A percentile compares a stretch with the other conserved stretches of the same genome.
These are phyloP conservation scores for Luperina testacea DNA, from an alignment of 2,888 invertebrate species.

Conservation along the genomic window DNA sequence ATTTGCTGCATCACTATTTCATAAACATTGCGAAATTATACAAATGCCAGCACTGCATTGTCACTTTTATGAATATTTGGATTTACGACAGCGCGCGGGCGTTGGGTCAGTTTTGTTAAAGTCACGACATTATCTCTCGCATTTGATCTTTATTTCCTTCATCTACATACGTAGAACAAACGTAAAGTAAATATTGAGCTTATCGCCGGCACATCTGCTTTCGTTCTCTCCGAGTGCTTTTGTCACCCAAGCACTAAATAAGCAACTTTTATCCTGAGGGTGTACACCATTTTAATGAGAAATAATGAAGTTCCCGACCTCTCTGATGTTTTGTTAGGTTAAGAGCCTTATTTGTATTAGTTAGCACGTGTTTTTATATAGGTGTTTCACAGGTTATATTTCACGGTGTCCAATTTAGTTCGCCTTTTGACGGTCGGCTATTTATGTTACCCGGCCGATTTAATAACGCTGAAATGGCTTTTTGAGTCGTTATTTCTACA, in stretches of 20 bases:
- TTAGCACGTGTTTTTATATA: conserved; percentile 84
- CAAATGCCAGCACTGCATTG: conserved; percentile 64
- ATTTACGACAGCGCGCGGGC: conserved; percentile 59
- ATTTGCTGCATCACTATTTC: conserved; percentile 51
- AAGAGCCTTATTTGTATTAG: conserved; percentile 88
- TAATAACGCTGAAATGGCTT: conserved; percentile 43
- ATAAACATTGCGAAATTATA: conserved; percentile 65
- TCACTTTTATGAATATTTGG: conserved; percentile 68
- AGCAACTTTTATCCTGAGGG: conserved; percentile 85
- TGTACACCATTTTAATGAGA: conserved; percentile 85
- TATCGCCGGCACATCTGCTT: conserved; percentile 73
- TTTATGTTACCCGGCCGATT: conserved; percentile 53
- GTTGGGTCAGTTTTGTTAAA: conserved; percentile 66
- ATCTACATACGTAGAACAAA: conserved; percentile 70
- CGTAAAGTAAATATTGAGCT: conserved; percentile 73
- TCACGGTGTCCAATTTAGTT: conserved; percentile 62
- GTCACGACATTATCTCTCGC: conserved; percentile 61
- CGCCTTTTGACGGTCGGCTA: conserved; percentile 55
- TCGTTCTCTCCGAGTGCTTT: conserved; percentile 77
- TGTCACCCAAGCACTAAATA: conserved; percentile 85
- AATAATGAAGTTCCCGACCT: conserved; percentile 86
- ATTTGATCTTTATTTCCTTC: conserved; percentile 71
- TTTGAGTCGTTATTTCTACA: conserved; percentile 35
- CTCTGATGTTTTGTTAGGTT: conserved; percentile 85
- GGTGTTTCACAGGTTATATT: conserved; percentile 66